Base-by-base conservation (phyloP, 37 sponge, comb jelly and placozoan species). In the Chondrosia reniformis region DNA sequence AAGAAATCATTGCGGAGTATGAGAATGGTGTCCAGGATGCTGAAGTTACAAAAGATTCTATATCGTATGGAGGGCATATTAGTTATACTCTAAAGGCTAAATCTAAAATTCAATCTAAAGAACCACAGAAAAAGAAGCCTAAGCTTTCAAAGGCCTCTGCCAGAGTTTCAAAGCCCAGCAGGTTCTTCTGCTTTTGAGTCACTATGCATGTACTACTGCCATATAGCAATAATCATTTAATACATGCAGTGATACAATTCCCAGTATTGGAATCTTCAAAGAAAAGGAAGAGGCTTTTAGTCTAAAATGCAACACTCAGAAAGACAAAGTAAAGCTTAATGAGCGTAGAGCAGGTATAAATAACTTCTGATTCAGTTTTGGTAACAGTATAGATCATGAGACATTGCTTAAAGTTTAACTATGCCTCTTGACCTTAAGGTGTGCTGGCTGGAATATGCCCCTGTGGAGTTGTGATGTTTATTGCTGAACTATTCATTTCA, bases 371-470 rank as follows among this genome's bases (percentile, higher is more conserved):
- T 3, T 4, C 33, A 15, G 33, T 30, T 9, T 8, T 3, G 37
- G 19, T 34, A 34, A 4, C 2, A 64, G 36, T 2, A 2, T 27
- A 2, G 5, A 4, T 8, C 3, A 3, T n/a, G 8, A 62, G 9
- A n/a, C n/a, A 62, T 62, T 25, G 27, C 13, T 22, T 62, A 9
- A 24, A 25, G n/a, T 62, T 9, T 28, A 8, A 34, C 31, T 64
- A 19, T 3, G 32, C 19, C 17, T 61, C 27, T 19, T 56, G 17
- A 33, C 22, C 5, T 63, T 1, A 13, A 85, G 85, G 85, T 8
- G 49, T 85, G 4, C 34, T 85, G 1, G 79, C 80, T 32, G 80
- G 80, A 30, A 39, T 79, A 2, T 74, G 85, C 66, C 85, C 85
- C 0, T 85, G 85, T 78, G 85, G 81, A 28, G 41, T 81, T 28